phyloP scores from a whole-genome alignment of 2,797 vertebrate species.

The Crax fasciolata region DNA sequence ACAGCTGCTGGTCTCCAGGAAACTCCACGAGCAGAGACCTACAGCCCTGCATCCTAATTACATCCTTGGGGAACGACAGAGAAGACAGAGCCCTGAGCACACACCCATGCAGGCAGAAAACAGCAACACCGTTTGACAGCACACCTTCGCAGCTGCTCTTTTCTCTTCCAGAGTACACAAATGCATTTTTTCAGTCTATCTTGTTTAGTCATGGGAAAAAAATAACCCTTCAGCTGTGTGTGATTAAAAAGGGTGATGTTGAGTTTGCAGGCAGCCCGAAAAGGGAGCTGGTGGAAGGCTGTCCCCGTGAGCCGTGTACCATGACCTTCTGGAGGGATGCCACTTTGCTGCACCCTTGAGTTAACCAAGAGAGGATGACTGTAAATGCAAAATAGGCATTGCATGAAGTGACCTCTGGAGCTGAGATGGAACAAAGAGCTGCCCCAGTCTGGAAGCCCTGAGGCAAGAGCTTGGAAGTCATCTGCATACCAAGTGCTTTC shows the following conservation, averaged over 20 bases:
- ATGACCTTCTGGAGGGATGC: neutral
- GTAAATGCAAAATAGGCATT: neutral
- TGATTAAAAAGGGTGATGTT: conserved; percentile 45
- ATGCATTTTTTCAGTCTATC: conserved; percentile 6
- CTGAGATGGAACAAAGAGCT: neutral
- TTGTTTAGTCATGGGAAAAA: conserved; percentile 48
- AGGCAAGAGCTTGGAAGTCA: neutral
- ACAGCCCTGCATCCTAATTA: neutral
- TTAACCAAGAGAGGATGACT: neutral
- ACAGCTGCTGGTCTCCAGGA: conserved; percentile 43
- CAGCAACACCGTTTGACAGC: neutral
- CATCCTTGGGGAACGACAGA: conserved; percentile 32
- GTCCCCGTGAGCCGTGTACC: neutral
- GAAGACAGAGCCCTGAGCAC: neutral
- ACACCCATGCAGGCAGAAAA: neutral
- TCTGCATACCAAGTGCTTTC: neutral
- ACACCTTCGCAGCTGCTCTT: conserved; percentile 5
- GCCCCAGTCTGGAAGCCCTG: neutral
- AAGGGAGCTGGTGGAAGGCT: neutral
- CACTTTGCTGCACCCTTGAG: neutral
- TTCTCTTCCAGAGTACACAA: conserved; percentile 31
- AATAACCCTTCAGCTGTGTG: conserved; percentile 51
- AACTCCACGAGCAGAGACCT: neutral
- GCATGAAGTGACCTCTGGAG: neutral
- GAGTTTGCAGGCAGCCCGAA: conserved; percentile 38